Evolutionary conservation across 2,888 invertebrate species (phyloP).

Genomic region (Habroteleia sp.): DNA sequence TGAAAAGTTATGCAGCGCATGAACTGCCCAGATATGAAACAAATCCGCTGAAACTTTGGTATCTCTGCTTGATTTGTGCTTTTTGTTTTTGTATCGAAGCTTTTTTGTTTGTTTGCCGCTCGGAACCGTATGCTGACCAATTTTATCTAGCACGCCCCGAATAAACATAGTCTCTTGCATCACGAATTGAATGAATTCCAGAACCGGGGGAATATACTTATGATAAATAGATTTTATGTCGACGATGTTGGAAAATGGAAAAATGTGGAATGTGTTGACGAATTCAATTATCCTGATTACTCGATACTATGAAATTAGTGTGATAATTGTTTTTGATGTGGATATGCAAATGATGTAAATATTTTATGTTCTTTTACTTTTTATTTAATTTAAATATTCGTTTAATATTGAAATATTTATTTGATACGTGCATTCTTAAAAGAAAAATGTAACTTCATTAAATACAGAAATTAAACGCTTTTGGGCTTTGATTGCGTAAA

Average conservation of each 20-base stretch:
- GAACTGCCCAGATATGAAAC: slow-evolving; percentile 39
- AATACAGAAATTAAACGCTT: no score
- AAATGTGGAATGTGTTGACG: slow-evolving; percentile 9
- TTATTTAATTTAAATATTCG: no score
- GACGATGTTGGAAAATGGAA: slow-evolving; percentile 3
- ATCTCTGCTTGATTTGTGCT: slow-evolving; percentile 35
- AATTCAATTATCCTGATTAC: slow-evolving; percentile 32
- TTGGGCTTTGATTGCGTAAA: no score
- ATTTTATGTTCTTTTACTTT: no score
- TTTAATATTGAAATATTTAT: no score
- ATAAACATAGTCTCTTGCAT: slow-evolving; percentile 27
- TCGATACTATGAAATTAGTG: no score
- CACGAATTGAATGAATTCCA: slow-evolving; percentile 37
- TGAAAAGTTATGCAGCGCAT: slow-evolving; percentile 46
- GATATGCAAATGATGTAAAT: no score
- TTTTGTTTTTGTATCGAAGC: slow-evolving; percentile 30
- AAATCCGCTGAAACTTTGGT: slow-evolving; percentile 33
- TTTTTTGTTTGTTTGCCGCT: slow-evolving; percentile 7
- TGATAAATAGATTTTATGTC: slow-evolving; percentile 42
- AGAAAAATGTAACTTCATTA: no score
- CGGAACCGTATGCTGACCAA: slow-evolving; percentile 22
- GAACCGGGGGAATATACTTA: slow-evolving; percentile 19
- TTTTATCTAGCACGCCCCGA: slow-evolving; percentile 32
- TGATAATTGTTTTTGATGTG: no score
- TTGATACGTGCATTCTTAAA: no score